Percentiles rank a stretch among this genome's conserved stretches.
These are phyloP conservation scores for Asbolus verrucosus DNA, from an alignment of 1,140 invertebrate genomes.

Conservation along the genomic window DNA sequence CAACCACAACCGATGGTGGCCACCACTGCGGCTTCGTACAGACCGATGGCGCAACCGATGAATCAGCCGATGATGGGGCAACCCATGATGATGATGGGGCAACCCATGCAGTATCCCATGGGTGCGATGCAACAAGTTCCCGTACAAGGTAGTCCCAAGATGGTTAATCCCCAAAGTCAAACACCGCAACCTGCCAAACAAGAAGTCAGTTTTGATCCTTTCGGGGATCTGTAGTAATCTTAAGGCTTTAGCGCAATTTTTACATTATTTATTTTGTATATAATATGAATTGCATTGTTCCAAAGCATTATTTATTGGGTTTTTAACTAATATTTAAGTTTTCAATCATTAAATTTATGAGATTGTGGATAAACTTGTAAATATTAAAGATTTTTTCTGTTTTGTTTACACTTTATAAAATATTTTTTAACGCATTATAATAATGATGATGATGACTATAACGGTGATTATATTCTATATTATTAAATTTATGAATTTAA, in stretches of 20 bases:
- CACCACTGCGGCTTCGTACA: constrained; percentile 82
- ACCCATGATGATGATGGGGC: constrained; percentile 39
- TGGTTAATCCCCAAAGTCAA: constrained; percentile 48
- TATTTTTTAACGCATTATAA: no score
- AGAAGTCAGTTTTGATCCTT: constrained; percentile 63
- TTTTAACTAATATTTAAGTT: constrained; percentile 1
- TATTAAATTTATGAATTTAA: constrained; percentile 9
- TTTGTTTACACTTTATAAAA: background rate
- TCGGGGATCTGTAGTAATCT: constrained; percentile 62
- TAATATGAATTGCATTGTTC: constrained; percentile 6
- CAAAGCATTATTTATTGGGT: constrained; percentile 7
- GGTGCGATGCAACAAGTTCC: constrained; percentile 52
- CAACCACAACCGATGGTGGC: constrained; percentile 86
- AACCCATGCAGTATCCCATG: constrained; percentile 43
- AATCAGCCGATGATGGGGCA: constrained; percentile 52
- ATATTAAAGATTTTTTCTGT: constrained; percentile 14
- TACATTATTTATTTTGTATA: constrained; percentile 16
- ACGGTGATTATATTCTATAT: background rate
- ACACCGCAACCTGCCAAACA: constrained; percentile 50
- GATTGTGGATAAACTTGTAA: constrained; percentile 4
- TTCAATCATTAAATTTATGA: background rate
- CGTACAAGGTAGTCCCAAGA: constrained; percentile 57
- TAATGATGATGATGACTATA: no score
- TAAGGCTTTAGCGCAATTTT: constrained; percentile 8
- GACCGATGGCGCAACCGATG: constrained; percentile 76